These are phyloP conservation scores for Gymnobelideus leadbeateri DNA, from an alignment of 2,113 vertebrate genomes.

Conservation along the genomic window DNA sequence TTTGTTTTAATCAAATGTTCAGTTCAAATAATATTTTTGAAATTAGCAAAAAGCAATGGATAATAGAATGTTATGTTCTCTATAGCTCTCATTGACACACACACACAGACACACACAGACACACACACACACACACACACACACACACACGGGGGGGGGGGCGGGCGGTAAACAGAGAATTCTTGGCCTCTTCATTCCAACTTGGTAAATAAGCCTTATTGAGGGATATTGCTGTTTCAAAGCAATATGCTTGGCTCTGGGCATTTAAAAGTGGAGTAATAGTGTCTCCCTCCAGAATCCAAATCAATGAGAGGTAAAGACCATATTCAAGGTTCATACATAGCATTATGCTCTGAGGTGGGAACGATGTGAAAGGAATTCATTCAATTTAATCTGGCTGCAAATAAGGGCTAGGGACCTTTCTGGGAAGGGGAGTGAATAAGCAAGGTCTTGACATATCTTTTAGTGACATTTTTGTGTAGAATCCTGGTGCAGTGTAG, in stretches of 20 bases:
- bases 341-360: neutral
- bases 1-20: neutral
- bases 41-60: neutral
- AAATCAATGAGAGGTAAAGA: neutral
- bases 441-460: neutral
- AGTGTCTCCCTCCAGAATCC: neutral
- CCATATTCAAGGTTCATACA: neutral
- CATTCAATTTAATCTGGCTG: neutral
- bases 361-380: neutral
- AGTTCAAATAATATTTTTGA: neutral
- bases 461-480: neutral
- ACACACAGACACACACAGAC: neutral
- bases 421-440: neutral
- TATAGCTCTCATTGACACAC: neutral
- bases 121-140: too few relatives aligned
- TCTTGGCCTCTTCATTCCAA: neutral
- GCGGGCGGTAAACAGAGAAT: neutral
- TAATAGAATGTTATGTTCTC: neutral
- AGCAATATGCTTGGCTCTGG: neutral
- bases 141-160: too few relatives aligned
- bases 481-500: neutral
- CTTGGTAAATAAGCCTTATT: neutral
- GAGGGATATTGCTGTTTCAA: neutral
- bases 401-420: neutral
- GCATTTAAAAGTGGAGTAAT: neutral